Conservation (phyloP, 2,888 invertebrate species). For the Acronicta alni region DNA sequence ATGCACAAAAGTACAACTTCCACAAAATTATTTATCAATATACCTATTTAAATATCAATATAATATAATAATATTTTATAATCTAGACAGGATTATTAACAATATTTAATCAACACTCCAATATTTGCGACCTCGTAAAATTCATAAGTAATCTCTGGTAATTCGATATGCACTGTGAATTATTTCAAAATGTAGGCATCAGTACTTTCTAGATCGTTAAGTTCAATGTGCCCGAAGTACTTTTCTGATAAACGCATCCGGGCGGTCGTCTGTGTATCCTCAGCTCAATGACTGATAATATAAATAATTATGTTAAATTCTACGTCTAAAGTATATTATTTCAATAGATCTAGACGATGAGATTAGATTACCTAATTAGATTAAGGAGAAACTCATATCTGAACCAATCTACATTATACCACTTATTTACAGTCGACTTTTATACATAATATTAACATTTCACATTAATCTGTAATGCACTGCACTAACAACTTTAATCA, state of each 20-base stretch:
- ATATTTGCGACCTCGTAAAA: too few species aligned
- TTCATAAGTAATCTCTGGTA: too few species aligned
- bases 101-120: not conserved
- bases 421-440: too few species aligned
- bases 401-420: too few species aligned
- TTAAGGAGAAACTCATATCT: not conserved
- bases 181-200: conserved; percentile 11
- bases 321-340: conserved; percentile 7
- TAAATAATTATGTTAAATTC: not conserved
- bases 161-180: not conserved
- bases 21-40: not conserved
- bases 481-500: conserved; percentile 6
- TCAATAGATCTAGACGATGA: conserved; percentile 7
- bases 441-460: too few species aligned
- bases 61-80: too few species aligned
- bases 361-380: conserved; percentile 6
- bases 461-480: conserved; percentile 2
- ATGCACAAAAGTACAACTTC: too few species aligned
- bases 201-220: conserved; percentile 17
- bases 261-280: conserved; percentile 13
- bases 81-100: not conserved
- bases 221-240: conserved; percentile 24
- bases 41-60: not conserved
- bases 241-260: conserved; percentile 22
- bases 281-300: conserved; percentile 44